Percentiles rank a stretch among this genome's conserved stretches.
Evolutionary conservation across 2,888 invertebrate species (phyloP).

Genomic region (Hemicrepidius hirtus): DNA sequence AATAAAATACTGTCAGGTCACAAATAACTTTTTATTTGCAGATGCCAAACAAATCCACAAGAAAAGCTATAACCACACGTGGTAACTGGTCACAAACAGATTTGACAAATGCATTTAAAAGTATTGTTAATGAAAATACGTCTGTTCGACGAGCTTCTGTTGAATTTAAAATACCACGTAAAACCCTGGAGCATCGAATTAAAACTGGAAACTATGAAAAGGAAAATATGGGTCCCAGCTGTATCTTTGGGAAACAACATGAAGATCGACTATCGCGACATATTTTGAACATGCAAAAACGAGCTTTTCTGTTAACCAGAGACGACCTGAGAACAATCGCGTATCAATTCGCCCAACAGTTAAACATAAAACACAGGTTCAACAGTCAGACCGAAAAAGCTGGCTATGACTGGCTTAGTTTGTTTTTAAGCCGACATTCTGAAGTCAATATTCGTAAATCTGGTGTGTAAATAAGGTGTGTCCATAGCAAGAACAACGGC

Average conservation of each 20-base stretch:
- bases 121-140: no score
- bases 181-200: no score
- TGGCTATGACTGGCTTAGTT: constrained; percentile 59
- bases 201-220: no score
- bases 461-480: constrained; percentile 61
- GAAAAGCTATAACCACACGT: no score
- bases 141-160: no score
- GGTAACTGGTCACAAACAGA: no score
- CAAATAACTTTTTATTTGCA: no score
- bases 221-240: neutral
- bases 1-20: no score
- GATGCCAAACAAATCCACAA: no score
- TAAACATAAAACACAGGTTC: constrained; percentile 21
- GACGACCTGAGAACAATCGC: constrained; percentile 50
- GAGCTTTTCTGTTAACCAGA: constrained; percentile 47
- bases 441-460: constrained; percentile 60
- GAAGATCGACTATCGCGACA: neutral
- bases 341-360: constrained; percentile 24
- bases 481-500: constrained; percentile 57
- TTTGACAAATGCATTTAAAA: no score
- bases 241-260: neutral
- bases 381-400: constrained; percentile 45
- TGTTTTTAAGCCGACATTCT: constrained; percentile 55
- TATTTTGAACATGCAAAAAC: neutral
- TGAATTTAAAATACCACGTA: no score